Conservation (phyloP, 2,113 vertebrate genomes). For the Cacatua alba region DNA sequence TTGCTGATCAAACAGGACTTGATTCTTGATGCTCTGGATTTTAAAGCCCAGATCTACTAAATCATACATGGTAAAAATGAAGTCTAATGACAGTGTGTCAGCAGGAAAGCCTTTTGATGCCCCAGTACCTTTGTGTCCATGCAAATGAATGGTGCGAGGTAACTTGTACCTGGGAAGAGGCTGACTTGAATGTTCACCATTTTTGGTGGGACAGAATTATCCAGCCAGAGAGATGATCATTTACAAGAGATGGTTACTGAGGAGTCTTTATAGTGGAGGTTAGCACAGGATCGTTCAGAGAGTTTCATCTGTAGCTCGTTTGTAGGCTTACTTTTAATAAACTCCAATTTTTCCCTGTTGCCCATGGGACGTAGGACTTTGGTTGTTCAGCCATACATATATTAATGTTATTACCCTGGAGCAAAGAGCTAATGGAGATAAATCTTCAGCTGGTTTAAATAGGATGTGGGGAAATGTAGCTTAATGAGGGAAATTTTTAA, state of each 20-base stretch:
- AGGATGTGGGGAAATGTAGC: not conserved
- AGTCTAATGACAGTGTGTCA: not conserved
- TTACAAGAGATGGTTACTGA: not conserved
- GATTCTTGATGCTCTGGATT: not conserved
- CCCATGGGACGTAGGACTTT: not conserved
- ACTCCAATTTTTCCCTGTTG: not conserved
- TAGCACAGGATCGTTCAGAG: not conserved
- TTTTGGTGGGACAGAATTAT: not conserved
- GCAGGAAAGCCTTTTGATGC: not conserved
- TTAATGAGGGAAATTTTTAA: not conserved
- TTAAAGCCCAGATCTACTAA: not conserved
- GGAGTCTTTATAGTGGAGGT: not conserved
- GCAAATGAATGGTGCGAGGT: not conserved
- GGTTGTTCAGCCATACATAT: not conserved
- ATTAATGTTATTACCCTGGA: not conserved
- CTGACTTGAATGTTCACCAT: not conserved
- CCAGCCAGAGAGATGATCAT: not conserved
- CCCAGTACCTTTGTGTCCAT: fast-evolving
- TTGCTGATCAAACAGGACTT: not conserved
- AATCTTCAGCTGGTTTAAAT: not conserved
- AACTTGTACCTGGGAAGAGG: not conserved
- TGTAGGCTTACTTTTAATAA: not conserved
- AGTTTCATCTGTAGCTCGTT: not conserved
- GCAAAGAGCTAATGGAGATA: not conserved
- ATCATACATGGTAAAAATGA: not conserved